Evolutionary conservation across 2,113 vertebrate species (phyloP), one percentile per base, ranked within the genome.

Genomic region (human (Homo sapiens)): DNA sequence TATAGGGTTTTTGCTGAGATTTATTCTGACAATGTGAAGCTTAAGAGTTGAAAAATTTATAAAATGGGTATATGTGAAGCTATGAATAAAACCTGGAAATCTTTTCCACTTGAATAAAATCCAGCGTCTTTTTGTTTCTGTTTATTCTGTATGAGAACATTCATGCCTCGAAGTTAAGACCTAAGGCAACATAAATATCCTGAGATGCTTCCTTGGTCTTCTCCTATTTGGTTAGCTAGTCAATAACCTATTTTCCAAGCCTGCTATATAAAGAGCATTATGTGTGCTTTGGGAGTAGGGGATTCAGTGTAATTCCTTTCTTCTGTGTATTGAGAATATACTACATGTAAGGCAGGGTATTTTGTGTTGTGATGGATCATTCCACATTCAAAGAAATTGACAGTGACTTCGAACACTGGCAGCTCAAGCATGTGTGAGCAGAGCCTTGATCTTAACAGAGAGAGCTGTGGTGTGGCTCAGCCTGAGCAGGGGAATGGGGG

Each of bases 1-100:
- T 82, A 11, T 48, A 11, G 8, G 35, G 30, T 81, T 87, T 90
- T 81, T 61, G 84, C 48, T 95, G 50, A 96, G 70, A 85, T 76
- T 94, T 94, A 35, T 83, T 93, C 45, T 89, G 59, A 93, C 57
- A 88, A 75, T 30, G 35, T 30, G 32, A 73, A 93, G 73, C 7
- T 13, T 96, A 45, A 88, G 59, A 80, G 55, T 75, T 91, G 76
- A 89, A 93, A 94, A 94, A 55, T 91, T 43, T 85, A 73, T 93
- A 89, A 85, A 95, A 89, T 90, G 40, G 88, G 14, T 35, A 30
- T 70, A 81, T 81, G 45, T 90, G 30, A 93, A 97, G 81, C 92
- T 76, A 88, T 38, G 68, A 80, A 68, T 35, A 61, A 95, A 95
- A 83, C n/a, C 55, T 97, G 89, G 90, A 95, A 80, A 75, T 55